phyloP scores from a whole-genome alignment of 2,113 vertebrate species.

The Eurypyga helias region DNA sequence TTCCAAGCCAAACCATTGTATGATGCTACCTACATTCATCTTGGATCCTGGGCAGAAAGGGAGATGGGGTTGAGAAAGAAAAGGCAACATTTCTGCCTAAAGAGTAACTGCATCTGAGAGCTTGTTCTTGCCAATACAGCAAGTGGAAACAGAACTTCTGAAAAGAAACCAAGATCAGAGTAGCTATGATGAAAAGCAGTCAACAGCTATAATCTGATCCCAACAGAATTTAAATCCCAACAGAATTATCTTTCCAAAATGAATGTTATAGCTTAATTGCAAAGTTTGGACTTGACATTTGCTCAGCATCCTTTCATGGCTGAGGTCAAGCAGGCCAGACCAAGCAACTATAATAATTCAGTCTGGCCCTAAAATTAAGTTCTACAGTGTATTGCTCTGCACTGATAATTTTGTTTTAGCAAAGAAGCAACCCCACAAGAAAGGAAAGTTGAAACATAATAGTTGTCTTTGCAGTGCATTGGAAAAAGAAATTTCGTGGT shows the following conservation, averaged over 20 bases:
- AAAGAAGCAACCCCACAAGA: not conserved
- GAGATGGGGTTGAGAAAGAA: not conserved
- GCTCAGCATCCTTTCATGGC: not conserved
- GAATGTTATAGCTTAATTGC: not conserved
- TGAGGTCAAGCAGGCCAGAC: not conserved
- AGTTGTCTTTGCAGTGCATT: not conserved
- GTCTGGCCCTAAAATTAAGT: not conserved
- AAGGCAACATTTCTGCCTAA: not conserved
- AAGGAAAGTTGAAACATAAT: not conserved
- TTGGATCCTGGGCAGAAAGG: not conserved
- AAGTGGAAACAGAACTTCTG: not conserved
- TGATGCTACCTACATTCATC: no score
- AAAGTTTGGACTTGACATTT: not conserved
- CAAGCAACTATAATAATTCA: not conserved
- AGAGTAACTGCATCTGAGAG: accelerated
- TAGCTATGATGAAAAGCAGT: not conserved
- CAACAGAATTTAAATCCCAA: not conserved
- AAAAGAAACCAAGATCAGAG: not conserved
- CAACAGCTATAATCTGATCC: not conserved
- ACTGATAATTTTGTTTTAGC: not conserved
- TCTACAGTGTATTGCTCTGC: not conserved
- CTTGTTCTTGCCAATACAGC: not conserved
- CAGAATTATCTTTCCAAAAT: not conserved
- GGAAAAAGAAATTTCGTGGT: not conserved
- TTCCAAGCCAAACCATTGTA: no score